Evolutionary conservation across 2,888 invertebrate species (phyloP), one percentile per base, ranked within the genome.

Genomic region (Lampropteryx suffumata): DNA sequence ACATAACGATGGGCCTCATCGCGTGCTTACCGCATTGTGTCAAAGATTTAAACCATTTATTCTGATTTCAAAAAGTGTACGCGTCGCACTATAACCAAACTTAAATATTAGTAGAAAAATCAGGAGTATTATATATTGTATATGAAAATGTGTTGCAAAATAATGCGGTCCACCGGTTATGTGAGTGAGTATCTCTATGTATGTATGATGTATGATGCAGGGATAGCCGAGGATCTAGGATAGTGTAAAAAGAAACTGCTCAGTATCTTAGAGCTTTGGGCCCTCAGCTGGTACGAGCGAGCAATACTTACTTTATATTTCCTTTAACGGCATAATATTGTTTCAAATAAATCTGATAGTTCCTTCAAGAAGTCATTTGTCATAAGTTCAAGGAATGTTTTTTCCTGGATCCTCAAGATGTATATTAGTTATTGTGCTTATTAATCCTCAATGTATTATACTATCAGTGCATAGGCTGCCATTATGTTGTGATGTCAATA

Each of bases 391-490:
- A n/a, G n/a, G n/a, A n/a, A n/a, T n/a, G n/a, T n/a, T n/a, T 7
- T 45, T 32, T 48, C 41, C 35, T 17, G 9, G 17, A 36, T 36
- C 29, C 29, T 32, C 13, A 7, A 39, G 36, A 12, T 6, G 29
- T 17, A 0, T n/a, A 34, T 21, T 29, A 3, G 0, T 27, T 21
- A 11, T 30, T 42, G 30, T 41, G 48, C 48, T 35, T 41, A 21
- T 35, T 41, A 48, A 48, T 41, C 29, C 26, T 32, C 12, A 29
- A 30, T 41, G 41, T 48, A 41, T 46, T 34, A 32, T 33, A 35
- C 35, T 14, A 10, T 26, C n/a, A 11, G 3, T 29, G 7, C 24
- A 26, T 13, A 45, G 17, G 40, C 14, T 48, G 30, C 41, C 48
- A 42, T 24, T 41, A 41, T 41, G 37, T 30, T 45, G 36, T 39